These are phyloP conservation scores for Phylloscopus whistleri DNA, from an alignment of 2,113 vertebrate species.

Conservation along the genomic window DNA sequence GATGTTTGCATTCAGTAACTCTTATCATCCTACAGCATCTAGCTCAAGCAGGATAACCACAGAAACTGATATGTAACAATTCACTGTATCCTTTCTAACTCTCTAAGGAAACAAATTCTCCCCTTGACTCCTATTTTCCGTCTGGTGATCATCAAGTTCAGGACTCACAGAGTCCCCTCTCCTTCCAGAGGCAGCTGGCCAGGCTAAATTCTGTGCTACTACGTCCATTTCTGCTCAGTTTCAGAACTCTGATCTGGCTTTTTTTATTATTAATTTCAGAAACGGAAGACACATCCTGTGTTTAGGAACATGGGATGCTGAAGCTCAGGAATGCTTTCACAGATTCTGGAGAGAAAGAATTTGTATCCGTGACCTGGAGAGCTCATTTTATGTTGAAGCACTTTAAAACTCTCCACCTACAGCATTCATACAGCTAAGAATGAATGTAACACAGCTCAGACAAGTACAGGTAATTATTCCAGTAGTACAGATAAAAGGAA, in stretches of 20 bases:
- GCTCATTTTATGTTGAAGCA: background rate
- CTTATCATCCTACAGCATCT: background rate
- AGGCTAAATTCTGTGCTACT: background rate
- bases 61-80: background rate
- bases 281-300: background rate
- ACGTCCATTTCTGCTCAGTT: background rate
- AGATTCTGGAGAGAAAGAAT: background rate
- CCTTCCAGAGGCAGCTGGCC: background rate
- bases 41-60: background rate
- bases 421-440: background rate
- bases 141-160: background rate
- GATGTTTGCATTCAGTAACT: background rate
- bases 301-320: background rate
- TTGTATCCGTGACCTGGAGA: accelerated
- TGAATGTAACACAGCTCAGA: background rate
- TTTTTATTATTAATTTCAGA: background rate
- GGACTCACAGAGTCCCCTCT: accelerated
- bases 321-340: background rate
- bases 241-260: background rate
- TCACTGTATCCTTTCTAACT: background rate
- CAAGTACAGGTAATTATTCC: background rate
- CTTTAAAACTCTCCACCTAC: background rate
- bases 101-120: background rate
- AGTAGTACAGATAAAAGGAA: background rate
- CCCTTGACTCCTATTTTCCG: background rate